Base-by-base conservation (phyloP, 2,797 vertebrate genomes). In the Danio jaintianensis region DNA sequence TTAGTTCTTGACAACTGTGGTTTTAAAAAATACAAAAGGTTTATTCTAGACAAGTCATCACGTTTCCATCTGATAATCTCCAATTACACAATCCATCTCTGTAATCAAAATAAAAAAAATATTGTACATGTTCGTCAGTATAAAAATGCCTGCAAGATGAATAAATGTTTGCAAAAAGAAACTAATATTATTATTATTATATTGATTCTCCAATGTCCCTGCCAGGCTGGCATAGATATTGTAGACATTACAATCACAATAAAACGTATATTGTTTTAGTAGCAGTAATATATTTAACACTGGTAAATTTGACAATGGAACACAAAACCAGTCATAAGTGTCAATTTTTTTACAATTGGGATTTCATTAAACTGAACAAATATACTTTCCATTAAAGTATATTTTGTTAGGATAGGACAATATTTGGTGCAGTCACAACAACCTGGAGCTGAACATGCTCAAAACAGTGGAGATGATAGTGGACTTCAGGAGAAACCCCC, bases 101-200 rank as follows among this genome's bases (percentile, higher is more conserved):
- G 75, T 77, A 77, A 45, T 2, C 16, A 0, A 53, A 75, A 63
- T 72, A 1, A 58, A 29, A 58, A 29, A 29, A n/a, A 40, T 36
- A 50, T 38, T 38, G 22, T 62, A 12, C 1, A 48, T 62, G 36
- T 52, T 62, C 63, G 52, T 52, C n/a, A 75, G 58, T 50, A 22
- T 43, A 16, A 50, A 74, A 50, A 55, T 0, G 4, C 52, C 59
- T 64, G 36, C 62, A 43, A 67, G 62, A 56, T 36, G 13, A 76
- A 76, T 76, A 76, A 62, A 62, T 6, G 58, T 50, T 62, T 40
- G 62, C n/a, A 12, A 13, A 20, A 47, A 66, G 61, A 50, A 43
- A 12, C 36, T 53, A n/a, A 43, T 29, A 22, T 55, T 42, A 53
- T 7, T n/a, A 11, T 43, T 76, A 11, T 66, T n/a, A 18, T 58